Evolutionary conservation across 2,113 vertebrate genomes (phyloP).

Genomic region (Stictonetta naevosa): DNA sequence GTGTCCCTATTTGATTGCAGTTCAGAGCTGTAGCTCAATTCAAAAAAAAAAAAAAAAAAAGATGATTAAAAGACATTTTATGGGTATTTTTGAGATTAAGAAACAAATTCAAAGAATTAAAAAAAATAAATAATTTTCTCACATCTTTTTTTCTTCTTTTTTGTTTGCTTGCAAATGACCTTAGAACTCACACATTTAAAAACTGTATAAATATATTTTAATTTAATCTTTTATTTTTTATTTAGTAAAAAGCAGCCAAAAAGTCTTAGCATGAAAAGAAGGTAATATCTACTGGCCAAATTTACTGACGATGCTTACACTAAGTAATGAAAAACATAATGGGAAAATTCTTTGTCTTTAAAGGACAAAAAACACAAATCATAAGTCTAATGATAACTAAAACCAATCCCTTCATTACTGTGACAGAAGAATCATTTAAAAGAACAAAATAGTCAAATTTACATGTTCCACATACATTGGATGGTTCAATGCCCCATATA

Average conservation of each 20-base stretch:
- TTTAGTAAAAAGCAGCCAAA: conserved; percentile 3
- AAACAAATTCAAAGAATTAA: neutral
- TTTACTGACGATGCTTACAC: neutral
- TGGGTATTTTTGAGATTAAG: conserved; percentile 2
- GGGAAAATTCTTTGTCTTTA: conserved; percentile 23
- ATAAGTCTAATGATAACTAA: neutral
- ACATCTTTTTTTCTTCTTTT: neutral
- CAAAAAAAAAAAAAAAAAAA: neutral
- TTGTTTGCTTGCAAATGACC: neutral
- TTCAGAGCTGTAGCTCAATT: neutral
- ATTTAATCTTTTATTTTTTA: neutral
- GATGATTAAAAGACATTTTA: neutral
- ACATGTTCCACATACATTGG: neutral
- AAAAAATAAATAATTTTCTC: neutral
- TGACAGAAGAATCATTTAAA: neutral
- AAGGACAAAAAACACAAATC: conserved; percentile 31
- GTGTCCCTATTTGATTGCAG: neutral
- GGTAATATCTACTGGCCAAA: conserved; percentile 1
- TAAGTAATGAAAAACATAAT: conserved; percentile 36
- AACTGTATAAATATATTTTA: neutral
- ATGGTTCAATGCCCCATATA: neutral
- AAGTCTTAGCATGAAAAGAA: neutral
- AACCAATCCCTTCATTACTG: neutral
- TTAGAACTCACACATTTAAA: neutral
- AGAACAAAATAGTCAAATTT: neutral